Evolutionary conservation across 2,113 vertebrate genomes (phyloP), one percentile per base, ranked within the genome.

Genomic region (Chamaea fasciata): DNA sequence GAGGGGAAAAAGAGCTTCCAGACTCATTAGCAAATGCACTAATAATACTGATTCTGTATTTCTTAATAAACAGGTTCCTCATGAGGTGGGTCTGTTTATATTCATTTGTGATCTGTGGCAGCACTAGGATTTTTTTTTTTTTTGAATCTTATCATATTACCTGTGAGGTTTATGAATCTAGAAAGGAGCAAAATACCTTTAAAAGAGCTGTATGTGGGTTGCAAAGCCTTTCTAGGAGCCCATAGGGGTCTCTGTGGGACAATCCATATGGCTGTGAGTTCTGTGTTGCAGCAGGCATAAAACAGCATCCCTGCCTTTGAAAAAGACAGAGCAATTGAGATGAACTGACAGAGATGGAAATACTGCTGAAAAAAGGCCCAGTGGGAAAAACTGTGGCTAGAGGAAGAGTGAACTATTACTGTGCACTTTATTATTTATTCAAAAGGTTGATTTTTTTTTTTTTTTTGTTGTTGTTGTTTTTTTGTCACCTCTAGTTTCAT

Each of bases 191-290:
- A 69, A 89, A 83, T 42, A 76, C 11, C 15, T 91, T 89, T 76
- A 31, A 89, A 91, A 94, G 46, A 30, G 86, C 13, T 24, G 22
- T 50, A 65, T 63, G 52, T 83, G 75, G 64, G 23, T 81, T 95
- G 93, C 74, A 88, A 79, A 95, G 55, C 27, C 56, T 83, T 83
- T 63, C 71, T 81, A 81, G 89, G 82, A 93, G 87, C 85, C 95
- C 93, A 49, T 90, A 97, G 94, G 82, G 75, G 93, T 97, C 95
- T 96, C 95, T 97, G 90, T 91, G 94, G 91, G 87, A 97, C 90
- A 96, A 92, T 78, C 87, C 95, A 96, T 92, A 88, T 77, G 47
- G 42, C 71, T 83, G 47, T 20, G 52, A 59, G 13, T 70, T 88
- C 63, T 83, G 65, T 52, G 67, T n/a, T 93, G 52, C 71, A 92